Conservation (phyloP, 2,888 invertebrate genomes). For the Parelbella ahira region DNA sequence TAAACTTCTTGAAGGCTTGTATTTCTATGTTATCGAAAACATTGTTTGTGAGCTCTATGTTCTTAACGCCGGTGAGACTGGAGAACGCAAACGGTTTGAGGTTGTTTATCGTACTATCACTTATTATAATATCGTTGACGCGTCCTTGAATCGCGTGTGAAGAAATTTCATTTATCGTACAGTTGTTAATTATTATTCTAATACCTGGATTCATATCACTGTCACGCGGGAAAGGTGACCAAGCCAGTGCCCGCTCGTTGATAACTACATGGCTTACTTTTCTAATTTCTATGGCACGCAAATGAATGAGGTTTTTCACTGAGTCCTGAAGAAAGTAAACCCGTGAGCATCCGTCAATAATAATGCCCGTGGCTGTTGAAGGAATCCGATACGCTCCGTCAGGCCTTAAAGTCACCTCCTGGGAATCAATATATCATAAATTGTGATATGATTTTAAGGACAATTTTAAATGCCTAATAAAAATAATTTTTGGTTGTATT, state of each 20-base stretch:
- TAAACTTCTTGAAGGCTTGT: slow-evolving; percentile 90
- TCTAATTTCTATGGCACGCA: slow-evolving; percentile 82
- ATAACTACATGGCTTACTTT: slow-evolving; percentile 83
- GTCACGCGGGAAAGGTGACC: slow-evolving; percentile 80
- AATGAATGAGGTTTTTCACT: slow-evolving; percentile 79
- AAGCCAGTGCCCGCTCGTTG: slow-evolving; percentile 81
- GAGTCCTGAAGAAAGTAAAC: slow-evolving; percentile 81
- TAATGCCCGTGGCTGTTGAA: slow-evolving; percentile 78
- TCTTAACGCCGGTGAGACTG: slow-evolving; percentile 83
- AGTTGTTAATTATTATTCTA: slow-evolving; percentile 70
- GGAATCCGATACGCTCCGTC: slow-evolving; percentile 78
- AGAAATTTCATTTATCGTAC: slow-evolving; percentile 76
- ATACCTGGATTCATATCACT: slow-evolving; percentile 83
- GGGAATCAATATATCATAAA: slow-evolving; percentile 28
- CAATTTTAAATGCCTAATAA: too few relatives aligned
- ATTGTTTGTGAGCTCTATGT: slow-evolving; percentile 83
- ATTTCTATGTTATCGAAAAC: slow-evolving; percentile 82
- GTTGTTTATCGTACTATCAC: slow-evolving; percentile 80
- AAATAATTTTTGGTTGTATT: too few relatives aligned
- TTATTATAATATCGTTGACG: slow-evolving; percentile 84
- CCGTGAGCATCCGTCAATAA: slow-evolving; percentile 83
- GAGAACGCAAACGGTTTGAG: slow-evolving; percentile 88
- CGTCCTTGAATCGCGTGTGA: slow-evolving; percentile 86
- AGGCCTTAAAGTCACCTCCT: slow-evolving; percentile 82
- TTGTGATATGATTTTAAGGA: too few relatives aligned